Conservation (phyloP, 2,888 invertebrate species). For the Diaprepes abbreviatus region DNA sequence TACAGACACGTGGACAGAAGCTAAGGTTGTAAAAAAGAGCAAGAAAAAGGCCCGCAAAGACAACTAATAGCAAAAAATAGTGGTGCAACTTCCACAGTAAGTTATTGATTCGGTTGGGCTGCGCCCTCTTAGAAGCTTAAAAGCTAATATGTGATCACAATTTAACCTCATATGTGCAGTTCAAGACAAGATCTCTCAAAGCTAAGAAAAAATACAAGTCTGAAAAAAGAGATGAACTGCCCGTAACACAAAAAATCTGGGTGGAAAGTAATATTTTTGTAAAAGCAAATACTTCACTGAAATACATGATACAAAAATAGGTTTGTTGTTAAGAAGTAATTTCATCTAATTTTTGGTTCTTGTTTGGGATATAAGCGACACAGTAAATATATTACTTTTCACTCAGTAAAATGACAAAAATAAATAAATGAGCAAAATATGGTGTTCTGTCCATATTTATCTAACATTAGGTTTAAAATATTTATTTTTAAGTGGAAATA, state of each 20-base stretch:
- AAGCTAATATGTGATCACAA: slow-evolving; percentile 38
- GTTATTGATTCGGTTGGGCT: slow-evolving; percentile 3
- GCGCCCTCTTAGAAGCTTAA: slow-evolving; percentile 11
- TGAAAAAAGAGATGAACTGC: not conserved
- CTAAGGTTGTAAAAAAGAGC: slow-evolving; percentile 79
- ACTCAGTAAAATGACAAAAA: slow-evolving; percentile 30
- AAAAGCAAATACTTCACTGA: slow-evolving; percentile 4
- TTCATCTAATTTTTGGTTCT: not conserved
- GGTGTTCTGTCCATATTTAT: slow-evolving; percentile 7
- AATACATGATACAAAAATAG: not conserved
- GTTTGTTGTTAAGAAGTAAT: not conserved
- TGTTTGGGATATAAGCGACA: not conserved
- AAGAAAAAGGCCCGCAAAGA: slow-evolving; percentile 85
- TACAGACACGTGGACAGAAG: slow-evolving; percentile 82
- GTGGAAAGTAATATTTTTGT: slow-evolving; percentile 10
- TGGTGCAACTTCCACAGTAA: slow-evolving; percentile 24
- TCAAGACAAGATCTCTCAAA: slow-evolving; percentile 25
- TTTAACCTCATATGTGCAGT: slow-evolving; percentile 32
- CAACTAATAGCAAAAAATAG: slow-evolving; percentile 66
- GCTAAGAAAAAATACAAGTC: not conserved
- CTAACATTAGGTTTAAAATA: slow-evolving; percentile 6
- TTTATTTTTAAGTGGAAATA: slow-evolving; percentile 16
- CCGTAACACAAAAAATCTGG: not conserved
- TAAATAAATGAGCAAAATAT: not conserved
- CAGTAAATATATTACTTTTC: slow-evolving; percentile 17